Evolutionary conservation across 2,113 vertebrate genomes (phyloP).

Genomic region (Vanacampus margaritifer): DNA sequence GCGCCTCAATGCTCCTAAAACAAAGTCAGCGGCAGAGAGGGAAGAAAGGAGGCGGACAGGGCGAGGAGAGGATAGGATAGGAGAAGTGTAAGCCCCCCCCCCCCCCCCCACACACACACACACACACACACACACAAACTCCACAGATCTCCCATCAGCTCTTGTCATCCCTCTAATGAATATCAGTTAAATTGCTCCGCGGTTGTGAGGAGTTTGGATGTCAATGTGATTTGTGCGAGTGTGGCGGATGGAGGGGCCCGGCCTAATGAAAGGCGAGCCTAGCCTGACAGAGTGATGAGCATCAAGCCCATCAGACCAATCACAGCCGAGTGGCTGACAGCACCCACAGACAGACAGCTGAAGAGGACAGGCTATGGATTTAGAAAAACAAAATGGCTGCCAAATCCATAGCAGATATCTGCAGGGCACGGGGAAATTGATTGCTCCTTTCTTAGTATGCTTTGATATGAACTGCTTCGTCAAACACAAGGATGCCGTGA

Average conservation of each 20-base stretch:
- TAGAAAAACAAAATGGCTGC: slow-evolving; percentile 70
- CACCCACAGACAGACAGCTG: slow-evolving; percentile 57
- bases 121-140: too few relatives aligned
- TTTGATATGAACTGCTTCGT: slow-evolving; percentile 14
- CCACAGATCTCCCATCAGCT: slow-evolving; percentile 93
- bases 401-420: slow-evolving; percentile 50
- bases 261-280: slow-evolving; percentile 95
- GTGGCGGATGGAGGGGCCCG: slow-evolving; percentile 92
- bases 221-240: slow-evolving; percentile 99
- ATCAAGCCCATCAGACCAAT: slow-evolving; percentile 90
- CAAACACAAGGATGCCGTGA: neutral
- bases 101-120: too few relatives aligned
- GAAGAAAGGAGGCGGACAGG: slow-evolving; percentile 68
- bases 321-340: slow-evolving; percentile 88
- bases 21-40: slow-evolving; percentile 65
- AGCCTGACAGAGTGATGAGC: slow-evolving; percentile 92
- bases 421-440: slow-evolving; percentile 34
- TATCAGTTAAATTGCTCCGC: slow-evolving; percentile 99
- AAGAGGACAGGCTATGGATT: slow-evolving; percentile 60
- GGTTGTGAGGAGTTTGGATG: slow-evolving; percentile 98
- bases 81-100: too few relatives aligned
- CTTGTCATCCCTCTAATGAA: slow-evolving; percentile 99
- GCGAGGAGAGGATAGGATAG: slow-evolving; percentile 56
- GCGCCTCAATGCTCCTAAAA: slow-evolving; percentile 69
- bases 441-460: slow-evolving; percentile 20